Conservation (phyloP, 2,797 vertebrate genomes). For the Galago senegalensis region DNA sequence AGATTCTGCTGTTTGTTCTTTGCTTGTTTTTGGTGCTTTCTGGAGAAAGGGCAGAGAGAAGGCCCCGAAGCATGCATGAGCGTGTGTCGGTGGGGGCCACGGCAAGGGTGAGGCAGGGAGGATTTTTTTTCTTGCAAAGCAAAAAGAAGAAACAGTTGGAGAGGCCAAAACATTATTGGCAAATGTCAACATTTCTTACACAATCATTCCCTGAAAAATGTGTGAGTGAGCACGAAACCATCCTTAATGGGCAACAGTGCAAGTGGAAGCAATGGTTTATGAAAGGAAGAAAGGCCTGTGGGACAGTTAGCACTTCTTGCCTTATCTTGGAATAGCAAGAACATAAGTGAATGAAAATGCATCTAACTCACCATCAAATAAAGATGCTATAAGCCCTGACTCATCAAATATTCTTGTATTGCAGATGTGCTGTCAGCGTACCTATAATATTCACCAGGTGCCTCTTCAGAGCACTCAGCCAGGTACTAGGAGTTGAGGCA, state of each 20-base stretch:
- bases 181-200: constrained; percentile 73
- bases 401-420: constrained; percentile 61
- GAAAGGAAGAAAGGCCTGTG: constrained; percentile 36
- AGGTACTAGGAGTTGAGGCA: neutral
- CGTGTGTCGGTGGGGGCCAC: neutral
- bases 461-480: neutral
- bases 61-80: neutral
- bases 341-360: constrained; percentile 74
- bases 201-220: constrained; percentile 74
- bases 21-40: constrained; percentile 11
- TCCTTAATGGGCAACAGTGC: constrained; percentile 58
- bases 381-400: constrained; percentile 57
- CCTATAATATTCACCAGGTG: neutral
- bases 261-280: constrained; percentile 45
- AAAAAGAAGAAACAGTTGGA: constrained; percentile 65
- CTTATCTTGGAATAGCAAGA: constrained; percentile 56
- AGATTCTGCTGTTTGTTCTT: neutral
- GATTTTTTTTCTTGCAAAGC: constrained; percentile 61
- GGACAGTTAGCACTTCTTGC: constrained; percentile 39
- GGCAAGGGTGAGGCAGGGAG: constrained; percentile 17
- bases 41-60: constrained; percentile 27
- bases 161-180: constrained; percentile 47
- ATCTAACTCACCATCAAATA: constrained; percentile 76
- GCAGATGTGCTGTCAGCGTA: constrained; percentile 60
- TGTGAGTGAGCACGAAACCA: constrained; percentile 70